These are phyloP conservation scores for Caenorhabditis sp. DNA, from an alignment of 2,888 invertebrate species.

Conservation along the genomic window DNA sequence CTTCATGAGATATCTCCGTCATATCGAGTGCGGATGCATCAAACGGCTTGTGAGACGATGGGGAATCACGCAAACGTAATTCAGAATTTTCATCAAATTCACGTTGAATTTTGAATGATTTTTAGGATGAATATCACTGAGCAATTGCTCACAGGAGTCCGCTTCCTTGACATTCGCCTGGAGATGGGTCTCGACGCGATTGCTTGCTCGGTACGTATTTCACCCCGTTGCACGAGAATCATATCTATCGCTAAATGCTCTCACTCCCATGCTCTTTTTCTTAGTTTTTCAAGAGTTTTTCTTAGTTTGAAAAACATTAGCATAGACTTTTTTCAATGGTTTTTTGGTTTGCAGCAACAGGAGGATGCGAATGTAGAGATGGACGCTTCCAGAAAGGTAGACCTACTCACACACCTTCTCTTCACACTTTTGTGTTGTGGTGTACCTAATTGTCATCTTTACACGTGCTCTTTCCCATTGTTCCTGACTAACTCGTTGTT, in stretches of 20 bases:
- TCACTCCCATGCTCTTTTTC: constrained; percentile 6
- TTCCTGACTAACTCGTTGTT: no score
- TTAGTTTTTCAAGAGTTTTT: constrained; percentile 1
- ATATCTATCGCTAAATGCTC: background rate
- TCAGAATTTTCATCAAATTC: no score
- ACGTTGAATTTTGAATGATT: no score
- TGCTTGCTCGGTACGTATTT: constrained; percentile 5
- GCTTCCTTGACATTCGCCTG: constrained; percentile 72
- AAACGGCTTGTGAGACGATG: constrained; percentile 66
- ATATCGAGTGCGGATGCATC: constrained; percentile 15
- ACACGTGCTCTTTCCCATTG: no score
- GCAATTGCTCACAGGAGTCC: constrained; percentile 68
- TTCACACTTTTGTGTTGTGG: constrained; percentile 6
- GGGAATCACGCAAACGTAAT: constrained; percentile 71
- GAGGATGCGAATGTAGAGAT: constrained; percentile 12
- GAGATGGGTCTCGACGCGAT: constrained; percentile 49
- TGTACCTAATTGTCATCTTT: no score
- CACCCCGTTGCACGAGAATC: no score
- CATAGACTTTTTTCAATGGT: constrained; percentile 10
- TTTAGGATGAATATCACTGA: constrained; percentile 59
- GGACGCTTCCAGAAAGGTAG: constrained; percentile 39
- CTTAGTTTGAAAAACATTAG: constrained; percentile 21
- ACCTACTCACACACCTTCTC: background rate
- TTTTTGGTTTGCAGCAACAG: constrained; percentile 30
- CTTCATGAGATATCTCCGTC: constrained; percentile 29